phyloP scores from a whole-genome alignment of 2,797 vertebrate genomes.

The Nyctalus aviator region DNA sequence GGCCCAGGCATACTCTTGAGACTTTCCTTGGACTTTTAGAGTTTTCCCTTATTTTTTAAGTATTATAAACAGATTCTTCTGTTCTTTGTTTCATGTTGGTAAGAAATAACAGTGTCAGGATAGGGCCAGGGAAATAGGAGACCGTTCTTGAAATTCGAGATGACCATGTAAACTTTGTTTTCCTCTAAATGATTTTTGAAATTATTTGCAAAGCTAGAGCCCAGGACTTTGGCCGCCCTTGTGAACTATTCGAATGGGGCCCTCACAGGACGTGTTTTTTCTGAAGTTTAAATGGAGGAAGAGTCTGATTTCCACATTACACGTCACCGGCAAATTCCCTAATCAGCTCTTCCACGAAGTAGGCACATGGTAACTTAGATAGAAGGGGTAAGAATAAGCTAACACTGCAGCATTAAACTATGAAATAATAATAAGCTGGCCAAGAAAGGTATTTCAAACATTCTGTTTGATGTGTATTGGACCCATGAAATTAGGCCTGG shows the following conservation, averaged over 20 bases:
- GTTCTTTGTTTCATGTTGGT: background rate
- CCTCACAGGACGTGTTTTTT: background rate
- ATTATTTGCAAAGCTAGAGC: conserved; percentile 14
- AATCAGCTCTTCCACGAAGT: background rate
- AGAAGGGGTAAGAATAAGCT: conserved; percentile 33
- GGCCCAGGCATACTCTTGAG: background rate
- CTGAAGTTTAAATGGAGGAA: background rate
- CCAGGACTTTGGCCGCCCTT: background rate
- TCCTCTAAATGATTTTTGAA: conserved; percentile 9
- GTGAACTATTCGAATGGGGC: background rate
- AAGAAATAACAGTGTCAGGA: background rate
- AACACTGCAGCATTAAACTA: conserved; percentile 53
- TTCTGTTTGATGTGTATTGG: conserved; percentile 55
- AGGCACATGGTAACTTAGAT: background rate
- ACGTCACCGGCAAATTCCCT: background rate
- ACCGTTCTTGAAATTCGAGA: background rate
- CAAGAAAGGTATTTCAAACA: conserved; percentile 67
- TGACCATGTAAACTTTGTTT: background rate
- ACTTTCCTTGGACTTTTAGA: background rate
- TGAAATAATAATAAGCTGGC: conserved; percentile 52
- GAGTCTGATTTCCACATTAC: background rate
- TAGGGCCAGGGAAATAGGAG: background rate
- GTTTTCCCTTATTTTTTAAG: background rate
- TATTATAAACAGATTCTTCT: background rate
- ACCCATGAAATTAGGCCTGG: conserved; percentile 37